Conservation (phyloP, 2,113 vertebrate species). For the Scomber japonicus region DNA sequence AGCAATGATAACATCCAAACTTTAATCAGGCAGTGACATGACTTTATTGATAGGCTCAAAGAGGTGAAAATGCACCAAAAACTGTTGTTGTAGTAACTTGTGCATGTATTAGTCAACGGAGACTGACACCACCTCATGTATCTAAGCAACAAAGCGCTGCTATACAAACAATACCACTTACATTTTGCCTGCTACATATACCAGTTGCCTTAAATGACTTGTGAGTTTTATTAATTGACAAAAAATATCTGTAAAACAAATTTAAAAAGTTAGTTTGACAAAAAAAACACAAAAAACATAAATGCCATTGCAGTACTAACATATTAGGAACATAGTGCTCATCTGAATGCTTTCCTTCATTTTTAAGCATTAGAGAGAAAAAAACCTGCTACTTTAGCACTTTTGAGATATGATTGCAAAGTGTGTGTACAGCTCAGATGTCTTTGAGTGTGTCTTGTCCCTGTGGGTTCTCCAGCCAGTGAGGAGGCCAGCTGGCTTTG, state of each 20-base stretch:
- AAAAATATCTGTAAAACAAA: not conserved
- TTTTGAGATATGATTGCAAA: not conserved
- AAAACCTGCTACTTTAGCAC: not conserved
- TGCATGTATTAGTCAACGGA: not conserved
- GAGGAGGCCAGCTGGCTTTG: slow-evolving; percentile 81
- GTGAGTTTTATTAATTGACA: no score
- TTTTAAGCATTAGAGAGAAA: not conserved
- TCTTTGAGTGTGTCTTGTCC: slow-evolving; percentile 76
- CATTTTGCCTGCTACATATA: not conserved
- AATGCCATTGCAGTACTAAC: not conserved
- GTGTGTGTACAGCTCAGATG: slow-evolving; percentile 55
- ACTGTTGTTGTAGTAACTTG: not conserved
- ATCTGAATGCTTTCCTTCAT: not conserved
- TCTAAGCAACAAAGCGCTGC: not conserved
- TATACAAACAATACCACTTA: not conserved
- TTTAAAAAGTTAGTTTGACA: not conserved
- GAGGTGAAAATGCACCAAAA: no score
- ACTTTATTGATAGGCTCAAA: no score
- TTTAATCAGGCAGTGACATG: not conserved
- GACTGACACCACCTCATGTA: not conserved
- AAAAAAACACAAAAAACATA: not conserved
- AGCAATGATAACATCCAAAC: not conserved
- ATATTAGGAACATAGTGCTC: not conserved
- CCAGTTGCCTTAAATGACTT: no score
- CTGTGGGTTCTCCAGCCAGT: slow-evolving; percentile 79